These are phyloP conservation scores for Conus canariensis DNA, from an alignment of 2,888 invertebrate species.

Conservation along the genomic window DNA sequence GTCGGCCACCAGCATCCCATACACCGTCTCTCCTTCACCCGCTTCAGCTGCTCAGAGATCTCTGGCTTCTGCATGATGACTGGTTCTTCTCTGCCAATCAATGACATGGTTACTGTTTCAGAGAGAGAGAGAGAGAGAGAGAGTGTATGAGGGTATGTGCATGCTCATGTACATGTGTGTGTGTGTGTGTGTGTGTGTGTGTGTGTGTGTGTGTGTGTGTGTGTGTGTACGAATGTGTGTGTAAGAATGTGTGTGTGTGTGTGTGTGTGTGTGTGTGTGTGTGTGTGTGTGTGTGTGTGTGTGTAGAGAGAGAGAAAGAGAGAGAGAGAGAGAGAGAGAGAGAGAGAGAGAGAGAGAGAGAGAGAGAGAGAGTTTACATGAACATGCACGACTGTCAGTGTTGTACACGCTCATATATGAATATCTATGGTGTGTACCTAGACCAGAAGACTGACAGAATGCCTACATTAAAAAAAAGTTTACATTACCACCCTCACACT, in stretches of 20 bases:
- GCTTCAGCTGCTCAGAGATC: constrained; percentile 56
- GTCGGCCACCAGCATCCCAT: constrained; percentile 71
- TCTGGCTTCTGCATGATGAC: constrained; percentile 49
- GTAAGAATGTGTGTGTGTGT: neutral
- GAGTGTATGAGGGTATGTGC: neutral
- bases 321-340: too few relatives aligned
- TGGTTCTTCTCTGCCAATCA: constrained; percentile 35
- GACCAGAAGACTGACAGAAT: neutral
- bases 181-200: neutral
- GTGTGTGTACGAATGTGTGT: neutral
- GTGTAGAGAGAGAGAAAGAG: too few relatives aligned
- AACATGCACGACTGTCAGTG: neutral
- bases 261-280: constrained; percentile 16
- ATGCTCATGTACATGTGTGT: neutral
- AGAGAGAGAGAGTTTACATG: too few relatives aligned
- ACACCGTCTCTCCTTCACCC: constrained; percentile 65
- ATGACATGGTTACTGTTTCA: neutral
- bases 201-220: neutral
- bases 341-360: too few relatives aligned
- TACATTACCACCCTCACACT: neutral
- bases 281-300: constrained; percentile 10
- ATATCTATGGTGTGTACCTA: neutral
- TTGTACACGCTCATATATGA: neutral
- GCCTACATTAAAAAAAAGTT: neutral
- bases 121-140: neutral